These are phyloP conservation scores for Ammodytes dubius DNA, from an alignment of 2,113 vertebrate species.

Conservation along the genomic window DNA sequence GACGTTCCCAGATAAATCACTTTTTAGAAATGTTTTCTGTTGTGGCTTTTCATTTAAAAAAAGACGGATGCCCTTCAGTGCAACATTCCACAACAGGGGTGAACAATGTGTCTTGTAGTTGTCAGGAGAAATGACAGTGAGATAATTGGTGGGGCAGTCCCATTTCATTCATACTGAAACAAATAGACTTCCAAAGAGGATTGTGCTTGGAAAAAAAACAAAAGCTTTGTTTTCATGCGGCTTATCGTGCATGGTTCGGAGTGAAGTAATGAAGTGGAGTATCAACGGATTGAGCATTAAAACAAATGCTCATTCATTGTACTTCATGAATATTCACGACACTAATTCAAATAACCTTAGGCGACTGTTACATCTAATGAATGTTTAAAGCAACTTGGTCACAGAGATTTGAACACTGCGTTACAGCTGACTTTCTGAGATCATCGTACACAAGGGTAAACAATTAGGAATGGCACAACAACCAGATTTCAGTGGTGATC, in stretches of 20 bases:
- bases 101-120: conserved; percentile 78
- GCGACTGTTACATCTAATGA: conserved; percentile 83
- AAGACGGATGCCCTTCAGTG: conserved; percentile 80
- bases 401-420: conserved; percentile 77
- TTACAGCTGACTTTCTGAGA: conserved; percentile 73
- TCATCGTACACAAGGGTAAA: conserved; percentile 78
- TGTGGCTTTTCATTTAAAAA: conserved; percentile 75
- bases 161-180: conserved; percentile 70
- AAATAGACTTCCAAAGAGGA: conserved; percentile 69
- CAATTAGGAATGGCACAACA: conserved; percentile 74
- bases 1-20: conserved; percentile 82
- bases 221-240: conserved; percentile 75
- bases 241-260: conserved; percentile 69
- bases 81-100: conserved; percentile 65
- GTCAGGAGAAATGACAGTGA: conserved; percentile 78
- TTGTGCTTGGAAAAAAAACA: conserved; percentile 63
- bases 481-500: conserved; percentile 72
- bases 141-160: conserved; percentile 78
- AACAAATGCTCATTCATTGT: conserved; percentile 83
- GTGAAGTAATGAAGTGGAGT: conserved; percentile 77
- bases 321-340: conserved; percentile 82
- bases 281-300: conserved; percentile 82
- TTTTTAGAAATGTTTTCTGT: conserved; percentile 78
- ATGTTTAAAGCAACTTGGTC: conserved; percentile 83
- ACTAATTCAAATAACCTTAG: conserved; percentile 85